phyloP scores from a whole-genome alignment of 1,140 invertebrate species.

The Colletes latitarsis region DNA sequence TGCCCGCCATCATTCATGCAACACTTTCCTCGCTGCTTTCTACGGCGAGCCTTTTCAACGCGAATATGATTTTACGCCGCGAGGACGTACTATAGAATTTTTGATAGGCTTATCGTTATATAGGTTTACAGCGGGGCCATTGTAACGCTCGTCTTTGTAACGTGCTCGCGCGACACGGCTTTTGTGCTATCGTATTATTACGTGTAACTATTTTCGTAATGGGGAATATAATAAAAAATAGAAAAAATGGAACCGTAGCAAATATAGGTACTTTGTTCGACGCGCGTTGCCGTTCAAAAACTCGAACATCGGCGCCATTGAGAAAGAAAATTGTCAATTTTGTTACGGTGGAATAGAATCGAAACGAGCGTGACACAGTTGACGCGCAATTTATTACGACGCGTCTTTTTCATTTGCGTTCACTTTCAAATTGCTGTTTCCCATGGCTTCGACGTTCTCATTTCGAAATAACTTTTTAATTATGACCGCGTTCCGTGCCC shows the following conservation, averaged over 20 bases:
- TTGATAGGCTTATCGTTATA: background rate
- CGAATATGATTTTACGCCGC: background rate
- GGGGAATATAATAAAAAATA: background rate
- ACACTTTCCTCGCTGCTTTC: background rate
- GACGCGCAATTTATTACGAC: too few species aligned
- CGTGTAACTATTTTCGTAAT: slow-evolving; percentile 10
- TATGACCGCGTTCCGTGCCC: too few species aligned
- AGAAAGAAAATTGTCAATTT: background rate
- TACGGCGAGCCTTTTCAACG: background rate
- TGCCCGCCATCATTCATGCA: background rate
- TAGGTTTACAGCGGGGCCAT: slow-evolving; percentile 8
- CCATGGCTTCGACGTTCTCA: too few species aligned
- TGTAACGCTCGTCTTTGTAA: slow-evolving; percentile 7
- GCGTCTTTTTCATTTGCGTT: too few species aligned
- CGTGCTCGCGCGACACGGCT: background rate
- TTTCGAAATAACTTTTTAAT: too few species aligned
- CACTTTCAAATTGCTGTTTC: too few species aligned
- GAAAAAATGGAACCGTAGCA: background rate
- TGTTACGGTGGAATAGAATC: too few species aligned
- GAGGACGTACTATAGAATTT: background rate
- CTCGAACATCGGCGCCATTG: background rate
- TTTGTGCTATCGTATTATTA: background rate
- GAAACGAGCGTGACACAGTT: too few species aligned
- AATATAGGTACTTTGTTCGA: background rate
- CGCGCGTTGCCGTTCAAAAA: too few species aligned